phyloP scores from a whole-genome alignment of 1,140 invertebrate genomes.

The Goniozus legneri region DNA sequence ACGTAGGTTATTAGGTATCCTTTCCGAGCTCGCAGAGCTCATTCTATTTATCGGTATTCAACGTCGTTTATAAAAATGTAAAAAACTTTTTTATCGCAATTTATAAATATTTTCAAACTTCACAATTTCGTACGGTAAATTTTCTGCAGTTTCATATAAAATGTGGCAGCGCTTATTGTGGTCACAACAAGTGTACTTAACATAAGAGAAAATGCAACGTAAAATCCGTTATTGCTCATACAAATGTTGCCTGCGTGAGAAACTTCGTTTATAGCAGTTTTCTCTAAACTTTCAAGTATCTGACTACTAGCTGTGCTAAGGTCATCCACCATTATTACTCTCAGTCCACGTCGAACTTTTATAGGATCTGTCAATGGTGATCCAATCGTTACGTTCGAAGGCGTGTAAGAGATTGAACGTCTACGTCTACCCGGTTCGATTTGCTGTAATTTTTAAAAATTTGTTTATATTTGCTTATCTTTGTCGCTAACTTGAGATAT shows the following conservation, averaged over 20 bases:
- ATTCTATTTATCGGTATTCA: no score
- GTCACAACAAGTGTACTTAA: conserved; percentile 35
- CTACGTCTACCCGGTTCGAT: conserved; percentile 61
- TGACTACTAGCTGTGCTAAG: conserved; percentile 43
- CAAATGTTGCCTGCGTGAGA: conserved; percentile 32
- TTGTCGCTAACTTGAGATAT: not conserved
- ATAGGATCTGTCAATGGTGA: conserved; percentile 53
- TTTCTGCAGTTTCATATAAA: conserved; percentile 45
- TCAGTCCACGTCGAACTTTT: conserved; percentile 60
- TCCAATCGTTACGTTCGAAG: conserved; percentile 34
- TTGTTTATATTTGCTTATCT: not conserved
- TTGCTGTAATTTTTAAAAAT: conserved; percentile 41
- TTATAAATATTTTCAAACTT: no score
- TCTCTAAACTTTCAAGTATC: conserved; percentile 33
- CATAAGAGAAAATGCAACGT: conserved; percentile 38
- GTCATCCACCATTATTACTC: conserved; percentile 66
- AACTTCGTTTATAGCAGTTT: conserved; percentile 27
- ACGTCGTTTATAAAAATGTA: no score
- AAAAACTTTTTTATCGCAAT: no score
- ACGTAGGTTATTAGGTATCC: no score
- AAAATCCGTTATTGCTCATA: conserved; percentile 44
- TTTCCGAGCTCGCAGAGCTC: no score
- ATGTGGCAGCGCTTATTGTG: conserved; percentile 34
- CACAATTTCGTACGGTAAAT: conserved; percentile 28
- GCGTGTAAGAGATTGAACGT: conserved; percentile 49